These are phyloP conservation scores for Leuctra nigra DNA, from an alignment of 2,888 invertebrate genomes.

Conservation along the genomic window DNA sequence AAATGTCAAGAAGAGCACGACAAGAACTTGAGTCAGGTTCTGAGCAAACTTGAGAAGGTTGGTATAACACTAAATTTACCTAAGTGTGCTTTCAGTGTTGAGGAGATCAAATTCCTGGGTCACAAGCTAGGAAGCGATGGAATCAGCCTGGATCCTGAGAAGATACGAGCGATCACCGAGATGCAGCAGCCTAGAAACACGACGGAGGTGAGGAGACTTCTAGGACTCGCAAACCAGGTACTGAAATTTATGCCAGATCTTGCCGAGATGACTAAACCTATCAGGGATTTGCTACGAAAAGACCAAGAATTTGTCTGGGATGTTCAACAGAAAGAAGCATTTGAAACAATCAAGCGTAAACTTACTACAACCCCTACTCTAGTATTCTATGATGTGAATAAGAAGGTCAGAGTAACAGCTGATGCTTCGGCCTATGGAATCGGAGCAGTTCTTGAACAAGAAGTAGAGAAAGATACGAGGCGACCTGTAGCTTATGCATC, in stretches of 20 bases:
- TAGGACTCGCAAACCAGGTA: conserved; percentile 6
- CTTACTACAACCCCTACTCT: conserved; percentile 33
- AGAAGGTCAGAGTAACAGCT: conserved; percentile 31
- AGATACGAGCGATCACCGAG: neutral
- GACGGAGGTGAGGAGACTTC: neutral
- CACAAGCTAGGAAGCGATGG: conserved; percentile 1
- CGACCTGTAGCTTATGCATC: conserved; percentile 37
- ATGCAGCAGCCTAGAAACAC: neutral
- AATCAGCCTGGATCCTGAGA: neutral
- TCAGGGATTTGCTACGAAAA: conserved; percentile 31
- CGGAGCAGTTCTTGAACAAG: conserved; percentile 34
- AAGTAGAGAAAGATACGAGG: conserved; percentile 28
- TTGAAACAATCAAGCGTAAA: conserved; percentile 32
- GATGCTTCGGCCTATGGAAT: conserved; percentile 36
- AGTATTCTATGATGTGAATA: conserved; percentile 33
- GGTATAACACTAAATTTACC: neutral
- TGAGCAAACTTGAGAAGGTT: neutral
- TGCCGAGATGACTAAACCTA: conserved; percentile 29
- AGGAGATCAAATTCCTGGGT: conserved; percentile 1
- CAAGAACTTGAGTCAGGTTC: neutral
- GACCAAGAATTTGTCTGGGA: conserved; percentile 30
- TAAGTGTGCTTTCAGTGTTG: neutral
- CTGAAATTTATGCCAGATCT: conserved; percentile 22
- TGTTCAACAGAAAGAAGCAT: conserved; percentile 30
- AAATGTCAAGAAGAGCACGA: conserved; percentile 5